Conservation (phyloP, 2,113 vertebrate genomes). For the Bufo gargarizans region DNA sequence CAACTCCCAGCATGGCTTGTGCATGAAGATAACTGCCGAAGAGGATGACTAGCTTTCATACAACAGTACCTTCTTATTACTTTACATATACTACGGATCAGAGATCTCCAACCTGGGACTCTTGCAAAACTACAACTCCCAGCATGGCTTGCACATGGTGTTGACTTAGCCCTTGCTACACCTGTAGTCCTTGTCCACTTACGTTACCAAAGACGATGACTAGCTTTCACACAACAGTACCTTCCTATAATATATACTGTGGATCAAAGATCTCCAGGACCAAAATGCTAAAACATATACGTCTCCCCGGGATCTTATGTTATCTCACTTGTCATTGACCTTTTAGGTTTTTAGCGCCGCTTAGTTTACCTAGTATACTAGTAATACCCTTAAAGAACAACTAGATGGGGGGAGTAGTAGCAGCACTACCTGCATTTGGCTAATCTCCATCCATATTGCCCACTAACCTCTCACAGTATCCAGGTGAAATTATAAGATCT, state of each 20-base stretch:
- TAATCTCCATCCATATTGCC: neutral
- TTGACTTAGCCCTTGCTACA: too few relatives aligned
- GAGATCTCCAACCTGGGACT: neutral
- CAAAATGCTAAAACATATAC: too few relatives aligned
- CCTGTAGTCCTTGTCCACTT: too few relatives aligned
- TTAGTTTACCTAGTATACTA: neutral
- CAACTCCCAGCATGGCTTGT: neutral
- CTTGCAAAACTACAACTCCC: neutral
- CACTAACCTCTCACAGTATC: constrained; percentile 31
- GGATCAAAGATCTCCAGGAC: too few relatives aligned
- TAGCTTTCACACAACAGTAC: too few relatives aligned
- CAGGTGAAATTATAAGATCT: neutral
- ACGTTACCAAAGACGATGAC: too few relatives aligned
- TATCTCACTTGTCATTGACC: too few relatives aligned
- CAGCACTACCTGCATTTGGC: neutral
- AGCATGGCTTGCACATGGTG: too few relatives aligned
- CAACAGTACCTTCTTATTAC: neutral
- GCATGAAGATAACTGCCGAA: neutral
- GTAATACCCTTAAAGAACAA: neutral
- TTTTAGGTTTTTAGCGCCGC: too few relatives aligned
- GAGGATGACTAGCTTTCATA: neutral
- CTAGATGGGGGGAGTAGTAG: neutral
- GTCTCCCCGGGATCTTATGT: too few relatives aligned
- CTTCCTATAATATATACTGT: too few relatives aligned
- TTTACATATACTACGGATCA: neutral